Percentiles rank a stretch among this genome's conserved stretches.
Evolutionary conservation across 2,888 invertebrate genomes (phyloP).

Genomic region (Chymomyza fuscimana): DNA sequence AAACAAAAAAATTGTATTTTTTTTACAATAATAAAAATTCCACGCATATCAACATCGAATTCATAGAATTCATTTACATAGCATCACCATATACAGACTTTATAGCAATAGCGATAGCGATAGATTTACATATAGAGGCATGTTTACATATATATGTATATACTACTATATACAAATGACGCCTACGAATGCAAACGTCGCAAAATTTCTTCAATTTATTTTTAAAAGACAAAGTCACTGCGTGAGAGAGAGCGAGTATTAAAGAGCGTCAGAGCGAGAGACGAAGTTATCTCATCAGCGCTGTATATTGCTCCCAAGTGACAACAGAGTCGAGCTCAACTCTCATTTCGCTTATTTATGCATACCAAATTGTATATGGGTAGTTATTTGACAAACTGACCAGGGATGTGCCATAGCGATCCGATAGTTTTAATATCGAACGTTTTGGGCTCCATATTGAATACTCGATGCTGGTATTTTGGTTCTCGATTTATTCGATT

Average conservation of each 20-base stretch:
- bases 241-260: neutral
- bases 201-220: constrained; percentile 32
- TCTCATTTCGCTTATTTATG: neutral
- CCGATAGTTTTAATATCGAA: too few species aligned
- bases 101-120: constrained; percentile 1
- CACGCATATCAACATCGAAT: constrained; percentile 30
- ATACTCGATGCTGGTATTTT: too few species aligned
- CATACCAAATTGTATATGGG: neutral
- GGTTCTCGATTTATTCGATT: too few species aligned
- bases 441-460: too few species aligned
- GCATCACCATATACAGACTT: constrained; percentile 7
- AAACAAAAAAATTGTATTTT: neutral
- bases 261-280: neutral
- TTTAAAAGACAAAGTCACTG: constrained; percentile 11
- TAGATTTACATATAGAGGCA: constrained; percentile 8
- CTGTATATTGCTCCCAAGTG: neutral
- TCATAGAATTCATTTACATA: constrained; percentile 32
- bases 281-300: neutral
- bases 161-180: constrained; percentile 4
- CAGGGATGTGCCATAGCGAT: too few species aligned
- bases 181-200: constrained; percentile 40
- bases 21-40: constrained; percentile 34
- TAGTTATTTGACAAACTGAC: neutral
- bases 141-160: neutral
- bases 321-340: neutral